phyloP scores from a whole-genome alignment of 1,140 invertebrate species.

The Andrena cerasifolii region DNA sequence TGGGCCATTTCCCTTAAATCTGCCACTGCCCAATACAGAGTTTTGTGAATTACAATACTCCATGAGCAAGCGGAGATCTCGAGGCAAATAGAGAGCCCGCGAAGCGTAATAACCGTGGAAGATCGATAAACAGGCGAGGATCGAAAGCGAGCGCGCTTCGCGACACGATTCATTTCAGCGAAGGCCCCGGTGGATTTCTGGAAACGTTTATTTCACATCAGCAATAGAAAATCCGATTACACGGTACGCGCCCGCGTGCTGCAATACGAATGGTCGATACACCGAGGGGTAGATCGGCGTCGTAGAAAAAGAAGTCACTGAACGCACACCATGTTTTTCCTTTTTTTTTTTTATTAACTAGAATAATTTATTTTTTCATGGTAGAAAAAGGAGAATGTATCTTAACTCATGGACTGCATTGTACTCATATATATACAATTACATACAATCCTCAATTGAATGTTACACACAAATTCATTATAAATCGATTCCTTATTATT shows the following conservation, averaged over 20 bases:
- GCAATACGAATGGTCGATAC: not conserved
- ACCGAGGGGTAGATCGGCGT: slow-evolving; percentile 9
- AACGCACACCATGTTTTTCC: slow-evolving; percentile 68
- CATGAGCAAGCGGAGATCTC: too few relatives aligned
- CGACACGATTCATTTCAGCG: slow-evolving; percentile 15
- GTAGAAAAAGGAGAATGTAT: slow-evolving; percentile 84
- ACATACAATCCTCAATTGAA: slow-evolving; percentile 82
- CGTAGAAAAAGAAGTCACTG: slow-evolving; percentile 46
- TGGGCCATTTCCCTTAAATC: too few relatives aligned
- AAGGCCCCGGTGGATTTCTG: slow-evolving; percentile 18
- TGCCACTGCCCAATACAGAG: too few relatives aligned
- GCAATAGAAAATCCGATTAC: slow-evolving; percentile 18
- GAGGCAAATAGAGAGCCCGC: too few relatives aligned
- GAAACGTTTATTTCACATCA: slow-evolving; percentile 43
- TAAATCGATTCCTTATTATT: slow-evolving; percentile 75
- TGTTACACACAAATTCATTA: slow-evolving; percentile 80
- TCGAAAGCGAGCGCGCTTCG: not conserved
- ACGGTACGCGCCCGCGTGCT: not conserved
- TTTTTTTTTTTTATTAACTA: slow-evolving; percentile 82
- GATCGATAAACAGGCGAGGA: not conserved
- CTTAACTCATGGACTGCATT: slow-evolving; percentile 81
- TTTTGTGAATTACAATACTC: too few relatives aligned
- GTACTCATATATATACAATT: slow-evolving; percentile 80
- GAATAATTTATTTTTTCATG: slow-evolving; percentile 84
- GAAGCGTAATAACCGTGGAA: too few relatives aligned